Base-by-base conservation (phyloP, 2,888 invertebrate species). In the Allophyes oxyacanthae region DNA sequence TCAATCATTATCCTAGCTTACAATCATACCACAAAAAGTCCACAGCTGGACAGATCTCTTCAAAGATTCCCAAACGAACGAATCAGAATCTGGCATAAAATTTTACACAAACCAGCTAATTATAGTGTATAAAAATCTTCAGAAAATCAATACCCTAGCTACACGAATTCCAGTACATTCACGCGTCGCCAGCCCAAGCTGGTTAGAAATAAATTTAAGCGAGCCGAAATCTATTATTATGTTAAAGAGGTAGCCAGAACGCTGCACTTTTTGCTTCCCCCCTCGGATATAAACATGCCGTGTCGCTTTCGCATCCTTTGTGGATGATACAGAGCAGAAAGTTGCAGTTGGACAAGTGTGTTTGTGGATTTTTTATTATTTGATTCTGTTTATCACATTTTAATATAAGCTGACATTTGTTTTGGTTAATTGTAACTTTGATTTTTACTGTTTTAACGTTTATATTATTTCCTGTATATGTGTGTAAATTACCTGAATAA, bases 181-280 rank as follows among this genome's bases (percentile, higher is more conserved):
- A 41, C 68, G 55, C 67, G 57, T 75, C 67, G 56, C 60, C 59
- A 57, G 55, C 54, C 62, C 61, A 41, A 66, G 70, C 82, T 82
- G 79, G 83, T 85, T 85, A 83, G 83, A 76, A 81, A 87, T 89
- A 89, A 88, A 89, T 85, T 83, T 82, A 75, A 78, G 75, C 69
- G 65, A 82, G 81, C 83, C 83, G 77, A 85, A 88, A 88, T 87
- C 88, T 88, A 90, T 89, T 91, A 90, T 89, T 90, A 91, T 90
- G 90, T 86, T 89, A 90, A 90, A 87, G 78, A 90, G 88, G 82
- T 81, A 77, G 79, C 73, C 77, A 77, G 82, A 75, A 75, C 68
- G 79, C 57, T 86, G 87, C 86, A 86, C 79, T 88, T 90, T 90
- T 90, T 89, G 86, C 79, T 78, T 81, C 80, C 78, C 78, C 75